Evolutionary conservation across 2,797 vertebrate genomes (phyloP).

Genomic region (Dallia pectoralis): DNA sequence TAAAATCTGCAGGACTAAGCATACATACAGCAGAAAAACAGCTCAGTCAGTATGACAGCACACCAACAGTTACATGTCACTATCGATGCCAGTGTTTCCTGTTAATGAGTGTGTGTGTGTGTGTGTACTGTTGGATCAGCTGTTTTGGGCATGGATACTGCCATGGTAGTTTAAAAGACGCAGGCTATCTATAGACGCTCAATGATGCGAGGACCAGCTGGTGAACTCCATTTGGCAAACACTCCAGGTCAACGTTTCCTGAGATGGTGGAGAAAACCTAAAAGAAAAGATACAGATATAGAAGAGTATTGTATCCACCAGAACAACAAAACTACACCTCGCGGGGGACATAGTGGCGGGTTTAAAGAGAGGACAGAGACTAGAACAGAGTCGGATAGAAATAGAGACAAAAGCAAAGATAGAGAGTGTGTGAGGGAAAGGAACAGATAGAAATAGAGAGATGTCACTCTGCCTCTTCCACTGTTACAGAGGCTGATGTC

Average conservation of each 20-base stretch:
- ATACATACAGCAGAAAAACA: not conserved
- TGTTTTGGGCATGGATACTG: conserved; percentile 42
- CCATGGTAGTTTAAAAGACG: conserved; percentile 28
- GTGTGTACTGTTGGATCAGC: conserved; percentile 30
- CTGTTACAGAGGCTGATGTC: too few relatives aligned
- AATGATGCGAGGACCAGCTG: conserved; percentile 44
- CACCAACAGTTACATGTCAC: not conserved
- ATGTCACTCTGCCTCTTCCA: too few relatives aligned
- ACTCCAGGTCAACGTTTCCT: conserved; percentile 38
- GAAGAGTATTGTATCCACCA: too few relatives aligned
- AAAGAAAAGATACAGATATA: conserved; percentile 34
- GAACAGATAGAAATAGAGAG: too few relatives aligned
- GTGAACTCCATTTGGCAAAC: conserved; percentile 48
- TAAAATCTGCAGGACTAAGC: not conserved
- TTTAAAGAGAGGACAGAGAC: too few relatives aligned
- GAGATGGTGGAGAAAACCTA: conserved; percentile 20
- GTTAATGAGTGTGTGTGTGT: conserved; percentile 8
- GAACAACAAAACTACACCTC: too few relatives aligned
- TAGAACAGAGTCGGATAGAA: too few relatives aligned
- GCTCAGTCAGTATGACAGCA: not conserved
- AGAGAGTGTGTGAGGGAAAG: too few relatives aligned
- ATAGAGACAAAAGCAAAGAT: too few relatives aligned
- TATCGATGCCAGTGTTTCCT: too few relatives aligned
- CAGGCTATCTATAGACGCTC: conserved; percentile 53
- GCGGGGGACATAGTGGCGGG: too few relatives aligned